phyloP scores from a whole-genome alignment of 2,797 vertebrate genomes.

The Acrocephalus scirpaceus region DNA sequence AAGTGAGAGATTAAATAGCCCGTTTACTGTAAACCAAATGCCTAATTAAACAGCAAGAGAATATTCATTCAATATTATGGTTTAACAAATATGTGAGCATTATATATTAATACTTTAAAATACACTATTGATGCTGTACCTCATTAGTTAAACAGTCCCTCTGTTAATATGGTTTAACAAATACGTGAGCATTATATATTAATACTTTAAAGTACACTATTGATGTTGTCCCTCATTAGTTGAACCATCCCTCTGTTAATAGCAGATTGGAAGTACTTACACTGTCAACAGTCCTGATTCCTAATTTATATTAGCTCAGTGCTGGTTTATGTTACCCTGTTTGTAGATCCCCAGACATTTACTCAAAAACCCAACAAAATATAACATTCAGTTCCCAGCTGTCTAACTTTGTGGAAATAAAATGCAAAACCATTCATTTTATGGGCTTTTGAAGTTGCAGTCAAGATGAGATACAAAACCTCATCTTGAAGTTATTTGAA shows the following conservation, averaged over 20 bases:
- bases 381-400: background rate
- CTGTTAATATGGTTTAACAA: background rate
- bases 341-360: background rate
- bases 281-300: background rate
- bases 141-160: slow-evolving; percentile 1
- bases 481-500: background rate
- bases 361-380: background rate
- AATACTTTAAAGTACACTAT: background rate
- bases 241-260: background rate
- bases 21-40: background rate
- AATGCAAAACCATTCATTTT: background rate
- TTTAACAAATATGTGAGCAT: slow-evolving; percentile 1
- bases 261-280: background rate
- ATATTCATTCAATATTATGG: background rate
- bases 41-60: slow-evolving; percentile 24
- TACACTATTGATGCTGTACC: background rate
- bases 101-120: slow-evolving; percentile 11
- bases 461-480: background rate
- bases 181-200: background rate
- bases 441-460: background rate
- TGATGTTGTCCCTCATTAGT: slow-evolving; percentile 6
- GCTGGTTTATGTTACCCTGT: background rate
- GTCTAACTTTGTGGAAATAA: background rate
- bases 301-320: background rate
- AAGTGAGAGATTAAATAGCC: background rate